Conservation (phyloP, 2,113 vertebrate species). For the Micromys minutus region DNA sequence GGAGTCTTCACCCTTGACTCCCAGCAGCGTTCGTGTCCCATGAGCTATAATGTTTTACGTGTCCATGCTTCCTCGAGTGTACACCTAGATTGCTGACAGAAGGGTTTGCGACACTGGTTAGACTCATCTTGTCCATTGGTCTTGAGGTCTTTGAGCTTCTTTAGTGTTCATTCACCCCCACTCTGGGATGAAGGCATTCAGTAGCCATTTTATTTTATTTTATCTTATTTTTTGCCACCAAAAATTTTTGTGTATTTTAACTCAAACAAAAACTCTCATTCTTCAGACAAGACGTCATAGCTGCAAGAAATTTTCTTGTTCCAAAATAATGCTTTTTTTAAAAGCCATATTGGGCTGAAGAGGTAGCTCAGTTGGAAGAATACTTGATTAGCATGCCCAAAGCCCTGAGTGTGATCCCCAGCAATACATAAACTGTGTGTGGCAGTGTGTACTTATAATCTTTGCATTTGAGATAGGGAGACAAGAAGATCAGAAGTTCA, state of each 20-base stretch:
- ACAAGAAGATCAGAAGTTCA: background rate
- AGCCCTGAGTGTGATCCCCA: too few relatives aligned
- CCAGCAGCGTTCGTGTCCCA: background rate
- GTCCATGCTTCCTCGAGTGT: background rate
- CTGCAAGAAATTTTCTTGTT: conserved; percentile 33
- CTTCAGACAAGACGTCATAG: conserved; percentile 3
- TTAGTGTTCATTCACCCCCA: background rate
- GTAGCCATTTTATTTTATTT: too few relatives aligned
- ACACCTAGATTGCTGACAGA: background rate
- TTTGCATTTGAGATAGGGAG: background rate
- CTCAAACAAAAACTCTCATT: background rate
- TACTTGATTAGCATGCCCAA: background rate
- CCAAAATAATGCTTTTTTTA: conserved; percentile 4
- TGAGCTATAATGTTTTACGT: background rate
- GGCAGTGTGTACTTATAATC: too few relatives aligned
- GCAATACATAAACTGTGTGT: background rate
- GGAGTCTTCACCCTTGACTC: background rate
- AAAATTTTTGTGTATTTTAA: background rate
- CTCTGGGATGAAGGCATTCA: background rate
- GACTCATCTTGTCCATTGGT: background rate
- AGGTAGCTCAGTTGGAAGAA: background rate
- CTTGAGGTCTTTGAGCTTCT: background rate
- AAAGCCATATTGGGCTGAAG: background rate
- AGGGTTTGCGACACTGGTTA: background rate
- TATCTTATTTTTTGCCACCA: background rate